Evolutionary conservation across 2,113 vertebrate species (phyloP), one percentile per base, ranked within the genome.

Genomic region (Thunnus thynnus): DNA sequence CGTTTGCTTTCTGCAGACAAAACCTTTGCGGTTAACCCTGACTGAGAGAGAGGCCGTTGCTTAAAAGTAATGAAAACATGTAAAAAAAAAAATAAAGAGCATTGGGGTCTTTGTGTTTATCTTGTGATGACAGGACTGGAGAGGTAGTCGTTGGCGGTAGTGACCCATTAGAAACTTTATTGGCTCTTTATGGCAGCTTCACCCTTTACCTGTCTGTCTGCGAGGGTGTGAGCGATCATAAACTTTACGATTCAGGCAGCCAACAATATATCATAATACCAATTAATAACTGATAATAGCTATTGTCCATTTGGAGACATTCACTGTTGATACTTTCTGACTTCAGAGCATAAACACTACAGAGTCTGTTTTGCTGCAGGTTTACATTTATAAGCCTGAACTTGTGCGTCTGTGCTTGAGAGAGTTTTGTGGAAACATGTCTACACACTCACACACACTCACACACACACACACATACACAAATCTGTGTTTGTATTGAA

Each of bases 381-480:
- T 52, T 57, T 30, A 44, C 16, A 44, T 22, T 60, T 6, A 52
- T 5, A 13, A 46, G 60, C 10, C 41, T 18, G 0, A 7, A 51
- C 57, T 64, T 70, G 30, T 57, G 56, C 0, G 72, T 62, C 60
- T 65, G 52, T 13, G 20, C 58, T 47, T 25, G 46, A 71, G n/a
- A 16, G 18, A 4, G 27, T 50, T 58, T 48, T 65, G 18, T 8
- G 22, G 11, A n/a, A 5, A 44, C 64, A 14, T 12, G 60, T 41
- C 44, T 20, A 13, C 36, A 58, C 78, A 78, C 22, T 22, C 22
- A 22, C 32, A 41, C 30, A 54, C 1, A 51, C 50, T 5, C 48
- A 36, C 6, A 36, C 4, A 36, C 4, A 36, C 30, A 54, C 1
- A 51, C 50, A 8, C 48, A 36, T 3, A 36, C 4, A 36, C 4